Evolutionary conservation across 2,888 invertebrate species (phyloP), one percentile per base, ranked within the genome.

Genomic region (Tenthredo scrophulariae): DNA sequence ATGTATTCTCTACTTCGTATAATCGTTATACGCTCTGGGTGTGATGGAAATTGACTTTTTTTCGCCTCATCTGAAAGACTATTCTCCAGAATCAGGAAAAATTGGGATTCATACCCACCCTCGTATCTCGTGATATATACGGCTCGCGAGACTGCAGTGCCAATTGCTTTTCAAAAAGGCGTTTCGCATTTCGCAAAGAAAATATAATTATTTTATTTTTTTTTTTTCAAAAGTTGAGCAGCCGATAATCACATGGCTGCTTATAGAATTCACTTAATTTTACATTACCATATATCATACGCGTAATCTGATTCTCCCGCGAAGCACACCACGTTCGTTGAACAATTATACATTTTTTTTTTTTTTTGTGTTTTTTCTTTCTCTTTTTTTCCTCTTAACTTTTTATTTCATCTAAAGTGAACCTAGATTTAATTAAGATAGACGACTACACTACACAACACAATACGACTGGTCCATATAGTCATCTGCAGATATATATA

Each of bases 341-440:
- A 37, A 37, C 70, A 33, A 37, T 77, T 54, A 29, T 54, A n/a
- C 50, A 1, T 54, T 18, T 15, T 18, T 22, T 77, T 50, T 75
- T 26, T 18, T 15, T 18, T 22, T 77, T 50, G 50, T 26, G 3
- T 13, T 29, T 33, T 37, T 50, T 26, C 13, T 50, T 50, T 3
- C 6, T 29, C 13, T 29, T 50, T 37, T 50, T 77, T 2, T 13
- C 29, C 26, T 54, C 1, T 54, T 2, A 70, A 13, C 33, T 29
- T 46, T 43, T 46, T 46, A 26, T 26, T 33, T 33, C 18, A 50
- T 54, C 54, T 54, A 29, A 54, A 77, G 15, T 77, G 54, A 29
- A 77, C 4, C 54, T 26, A 54, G 77, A 77, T 77, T 77, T 54
- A 77, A 77, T 77, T 77, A 77, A 54, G 77, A 77, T 77, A 77